These are phyloP conservation scores for Anableps anableps DNA, from an alignment of 2,797 vertebrate species.

Conservation along the genomic window DNA sequence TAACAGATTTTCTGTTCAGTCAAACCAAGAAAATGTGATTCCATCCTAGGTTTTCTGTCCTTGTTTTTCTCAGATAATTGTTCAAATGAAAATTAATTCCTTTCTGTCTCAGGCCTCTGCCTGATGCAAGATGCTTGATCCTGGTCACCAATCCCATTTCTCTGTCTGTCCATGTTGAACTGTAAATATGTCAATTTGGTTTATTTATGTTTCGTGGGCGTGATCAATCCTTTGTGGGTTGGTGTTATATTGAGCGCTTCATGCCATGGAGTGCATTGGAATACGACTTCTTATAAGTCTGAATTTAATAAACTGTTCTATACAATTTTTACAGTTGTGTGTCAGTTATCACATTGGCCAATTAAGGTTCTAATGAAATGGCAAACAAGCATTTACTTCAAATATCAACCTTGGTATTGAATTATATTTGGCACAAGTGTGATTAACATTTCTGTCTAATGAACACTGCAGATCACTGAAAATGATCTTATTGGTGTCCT, in stretches of 20 bases:
- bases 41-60: slow-evolving; percentile 15
- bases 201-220: slow-evolving; percentile 91
- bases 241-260: slow-evolving; percentile 90
- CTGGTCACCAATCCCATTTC: slow-evolving; percentile 54
- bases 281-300: slow-evolving; percentile 99
- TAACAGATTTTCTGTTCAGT: slow-evolving; percentile 28
- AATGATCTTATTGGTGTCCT: neutral
- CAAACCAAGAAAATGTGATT: slow-evolving; percentile 42
- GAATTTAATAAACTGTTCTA: slow-evolving; percentile 95
- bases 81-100: neutral
- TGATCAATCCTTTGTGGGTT: slow-evolving; percentile 98
- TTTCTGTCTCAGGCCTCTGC: slow-evolving; percentile 21
- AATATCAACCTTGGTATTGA: neutral
- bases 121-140: slow-evolving; percentile 33
- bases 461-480: neutral
- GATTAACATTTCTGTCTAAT: neutral
- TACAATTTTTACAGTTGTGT: slow-evolving; percentile 76
- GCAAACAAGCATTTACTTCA: neutral
- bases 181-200: slow-evolving; percentile 96
- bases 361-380: neutral
- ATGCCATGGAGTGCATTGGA: slow-evolving; percentile 86
- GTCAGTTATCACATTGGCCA: slow-evolving; percentile 17
- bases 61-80: slow-evolving; percentile 1
- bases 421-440: neutral
- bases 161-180: slow-evolving; percentile 58